Evolutionary conservation across 2,797 vertebrate species (phyloP).

Genomic region (Rallus crepitans): DNA sequence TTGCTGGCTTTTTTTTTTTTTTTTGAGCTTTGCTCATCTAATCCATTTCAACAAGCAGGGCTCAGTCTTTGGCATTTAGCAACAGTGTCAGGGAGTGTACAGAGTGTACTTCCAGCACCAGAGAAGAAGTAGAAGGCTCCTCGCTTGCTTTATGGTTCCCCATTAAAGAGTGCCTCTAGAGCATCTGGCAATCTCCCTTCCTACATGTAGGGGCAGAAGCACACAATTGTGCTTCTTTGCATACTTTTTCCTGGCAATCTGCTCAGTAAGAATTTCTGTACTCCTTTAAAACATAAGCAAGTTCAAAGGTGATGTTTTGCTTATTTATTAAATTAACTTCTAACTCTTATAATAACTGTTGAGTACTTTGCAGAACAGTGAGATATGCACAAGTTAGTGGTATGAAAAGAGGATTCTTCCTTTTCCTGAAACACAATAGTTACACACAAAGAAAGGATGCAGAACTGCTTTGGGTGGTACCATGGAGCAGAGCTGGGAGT

Average conservation of each 20-base stretch:
- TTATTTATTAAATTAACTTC: neutral
- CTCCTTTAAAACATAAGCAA: neutral
- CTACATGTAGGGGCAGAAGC: neutral
- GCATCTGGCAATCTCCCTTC: neutral
- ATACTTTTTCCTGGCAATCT: neutral
- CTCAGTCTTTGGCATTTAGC: neutral
- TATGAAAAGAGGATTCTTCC: neutral
- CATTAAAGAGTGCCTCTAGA: neutral
- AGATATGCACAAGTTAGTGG: neutral
- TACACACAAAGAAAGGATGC: neutral
- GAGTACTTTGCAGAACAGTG: neutral
- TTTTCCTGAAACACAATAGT: neutral
- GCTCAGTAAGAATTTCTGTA: neutral
- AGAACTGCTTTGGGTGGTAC: neutral
- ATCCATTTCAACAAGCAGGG: neutral
- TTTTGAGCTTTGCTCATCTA: neutral
- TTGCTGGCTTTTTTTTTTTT: constrained; percentile 3
- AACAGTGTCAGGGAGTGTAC: constrained; percentile 1
- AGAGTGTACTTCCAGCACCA: constrained; percentile 41
- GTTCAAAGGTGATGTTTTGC: neutral
- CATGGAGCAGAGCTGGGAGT: neutral
- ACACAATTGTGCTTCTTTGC: neutral
- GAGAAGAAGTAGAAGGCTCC: neutral
- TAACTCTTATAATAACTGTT: neutral
- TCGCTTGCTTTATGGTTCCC: neutral